A percentile compares a stretch with the other conserved stretches of the same genome.
phyloP scores from a whole-genome alignment of 37 sponge, comb jelly and placozoan genomes.

The Bolinopsis microptera region DNA sequence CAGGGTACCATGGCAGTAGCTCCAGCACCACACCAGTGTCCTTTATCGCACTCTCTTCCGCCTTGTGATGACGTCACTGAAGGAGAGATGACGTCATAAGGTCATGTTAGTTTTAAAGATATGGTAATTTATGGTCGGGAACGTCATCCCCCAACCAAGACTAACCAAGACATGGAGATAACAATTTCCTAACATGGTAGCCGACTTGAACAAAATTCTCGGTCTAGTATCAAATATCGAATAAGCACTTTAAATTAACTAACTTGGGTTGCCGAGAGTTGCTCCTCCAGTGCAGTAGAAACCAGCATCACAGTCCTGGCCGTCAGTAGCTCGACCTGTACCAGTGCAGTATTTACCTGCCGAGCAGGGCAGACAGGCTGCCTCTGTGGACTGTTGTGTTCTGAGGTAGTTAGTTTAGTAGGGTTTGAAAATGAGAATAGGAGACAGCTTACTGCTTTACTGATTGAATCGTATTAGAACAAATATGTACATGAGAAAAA shows the following conservation, averaged over 20 bases:
- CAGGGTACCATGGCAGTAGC: constrained; percentile 39
- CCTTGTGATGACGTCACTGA: constrained; percentile 6
- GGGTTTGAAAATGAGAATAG: too few species aligned
- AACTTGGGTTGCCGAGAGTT: constrained; percentile 2
- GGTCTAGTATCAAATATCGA: too few species aligned
- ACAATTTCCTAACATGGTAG: too few species aligned
- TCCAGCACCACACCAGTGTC: constrained; percentile 33
- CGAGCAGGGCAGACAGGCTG: constrained; percentile 26
- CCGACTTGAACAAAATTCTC: too few species aligned
- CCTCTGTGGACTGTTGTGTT: neutral
- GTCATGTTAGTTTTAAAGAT: too few species aligned
- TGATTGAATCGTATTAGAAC: too few species aligned
- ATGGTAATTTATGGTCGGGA: too few species aligned
- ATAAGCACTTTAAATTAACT: too few species aligned
- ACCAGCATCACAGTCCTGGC: constrained; percentile 12
- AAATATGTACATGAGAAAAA: too few species aligned
- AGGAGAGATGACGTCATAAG: neutral
- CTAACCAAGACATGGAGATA: neutral
- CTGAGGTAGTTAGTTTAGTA: too few species aligned
- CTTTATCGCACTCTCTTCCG: constrained; percentile 46
- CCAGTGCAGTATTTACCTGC: constrained; percentile 21
- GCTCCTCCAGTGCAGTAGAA: constrained; percentile 30
- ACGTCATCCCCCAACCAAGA: too few species aligned
- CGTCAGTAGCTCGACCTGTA: neutral
- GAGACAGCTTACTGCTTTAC: too few species aligned